A percentile compares a stretch with the other conserved stretches of the same genome.
Conservation (phyloP, 37 sponge, comb jelly and placozoan genomes). For the Halichondria panicea region DNA sequence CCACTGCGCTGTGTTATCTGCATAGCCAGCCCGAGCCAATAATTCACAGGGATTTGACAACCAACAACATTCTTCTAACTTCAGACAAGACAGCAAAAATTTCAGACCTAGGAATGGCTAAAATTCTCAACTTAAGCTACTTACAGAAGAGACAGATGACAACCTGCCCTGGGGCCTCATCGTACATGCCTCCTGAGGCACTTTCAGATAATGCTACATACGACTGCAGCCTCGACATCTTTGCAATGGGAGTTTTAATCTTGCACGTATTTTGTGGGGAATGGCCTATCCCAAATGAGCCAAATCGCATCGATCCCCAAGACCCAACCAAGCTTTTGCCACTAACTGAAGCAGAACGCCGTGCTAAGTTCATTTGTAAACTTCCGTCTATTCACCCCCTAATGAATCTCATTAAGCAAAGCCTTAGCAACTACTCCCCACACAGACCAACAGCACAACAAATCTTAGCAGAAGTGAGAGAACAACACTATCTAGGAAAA, state of each 20-base stretch:
- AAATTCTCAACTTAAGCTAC: slow-evolving; percentile 19
- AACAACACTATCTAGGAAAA: no score
- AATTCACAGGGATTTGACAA: slow-evolving; percentile 39
- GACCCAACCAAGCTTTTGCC: background rate
- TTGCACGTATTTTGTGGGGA: slow-evolving; percentile 29
- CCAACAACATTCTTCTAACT: slow-evolving; percentile 42
- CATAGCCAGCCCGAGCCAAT: slow-evolving; percentile 21
- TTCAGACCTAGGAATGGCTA: slow-evolving; percentile 41
- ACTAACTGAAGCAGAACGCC: slow-evolving; percentile 4
- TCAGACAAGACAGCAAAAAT: slow-evolving; percentile 34
- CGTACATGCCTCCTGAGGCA: slow-evolving; percentile 25
- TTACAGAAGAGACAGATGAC: slow-evolving; percentile 15
- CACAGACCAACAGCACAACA: slow-evolving; percentile 1
- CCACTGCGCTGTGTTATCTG: slow-evolving; percentile 31
- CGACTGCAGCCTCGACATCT: slow-evolving; percentile 18
- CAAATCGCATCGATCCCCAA: background rate
- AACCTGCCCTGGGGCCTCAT: slow-evolving; percentile 21
- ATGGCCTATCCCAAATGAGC: background rate
- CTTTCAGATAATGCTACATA: slow-evolving; percentile 14
- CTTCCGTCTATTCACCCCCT: background rate
- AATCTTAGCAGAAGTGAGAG: background rate
- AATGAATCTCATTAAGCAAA: background rate
- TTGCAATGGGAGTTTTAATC: slow-evolving; percentile 44
- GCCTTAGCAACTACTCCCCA: background rate
- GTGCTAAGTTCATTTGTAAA: background rate